Conservation (phyloP, 2,888 invertebrate genomes). For the Lysandra coridon region DNA sequence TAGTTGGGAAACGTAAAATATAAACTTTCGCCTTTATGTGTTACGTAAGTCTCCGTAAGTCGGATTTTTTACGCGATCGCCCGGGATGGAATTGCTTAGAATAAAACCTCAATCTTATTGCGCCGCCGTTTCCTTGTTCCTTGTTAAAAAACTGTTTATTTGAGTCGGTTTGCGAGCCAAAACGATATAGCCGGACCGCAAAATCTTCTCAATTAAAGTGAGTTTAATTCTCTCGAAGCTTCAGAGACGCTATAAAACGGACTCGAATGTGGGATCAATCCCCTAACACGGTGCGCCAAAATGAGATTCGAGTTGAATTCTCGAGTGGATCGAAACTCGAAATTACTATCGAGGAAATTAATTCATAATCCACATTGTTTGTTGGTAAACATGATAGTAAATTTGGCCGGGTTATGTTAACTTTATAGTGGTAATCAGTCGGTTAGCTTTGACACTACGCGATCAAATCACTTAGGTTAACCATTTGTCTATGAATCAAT, state of each 20-base stretch:
- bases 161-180: conserved; percentile 4
- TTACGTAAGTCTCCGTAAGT: background rate
- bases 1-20: background rate
- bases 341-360: background rate
- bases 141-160: conserved; percentile 26
- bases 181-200: conserved; percentile 36
- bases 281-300: conserved; percentile 20
- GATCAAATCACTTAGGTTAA: no score
- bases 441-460: no score
- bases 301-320: background rate
- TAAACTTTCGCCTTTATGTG: background rate
- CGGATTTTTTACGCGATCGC: background rate
- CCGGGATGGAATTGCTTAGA: conserved; percentile 5
- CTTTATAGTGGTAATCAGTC: no score
- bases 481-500: no score
- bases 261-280: conserved; percentile 38
- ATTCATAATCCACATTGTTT: no score
- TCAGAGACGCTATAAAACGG: conserved; percentile 41
- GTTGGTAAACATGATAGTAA: no score
- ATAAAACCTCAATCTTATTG: conserved; percentile 6
- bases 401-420: no score
- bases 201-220: conserved; percentile 49
- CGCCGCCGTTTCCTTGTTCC: background rate
- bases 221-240: conserved; percentile 46
- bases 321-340: background rate